Conservation (phyloP, 2,113 vertebrate species). For the Aegithalos caudatus region DNA sequence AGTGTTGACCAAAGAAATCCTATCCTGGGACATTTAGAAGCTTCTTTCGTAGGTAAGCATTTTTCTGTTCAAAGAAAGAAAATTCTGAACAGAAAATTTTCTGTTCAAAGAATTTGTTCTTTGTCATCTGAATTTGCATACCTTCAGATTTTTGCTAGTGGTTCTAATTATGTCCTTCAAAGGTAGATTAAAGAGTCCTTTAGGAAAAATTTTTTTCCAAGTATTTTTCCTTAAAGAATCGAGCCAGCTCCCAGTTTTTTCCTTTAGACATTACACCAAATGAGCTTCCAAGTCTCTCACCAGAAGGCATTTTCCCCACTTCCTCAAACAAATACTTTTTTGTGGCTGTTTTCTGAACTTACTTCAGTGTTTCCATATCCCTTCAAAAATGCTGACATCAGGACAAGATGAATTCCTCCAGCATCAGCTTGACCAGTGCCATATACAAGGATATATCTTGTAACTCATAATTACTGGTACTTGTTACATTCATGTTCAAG, state of each 20-base stretch:
- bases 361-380: constrained; percentile 33
- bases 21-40: background rate
- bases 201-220: background rate
- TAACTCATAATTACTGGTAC: background rate
- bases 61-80: background rate
- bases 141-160: background rate
- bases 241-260: background rate
- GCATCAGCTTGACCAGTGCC: background rate
- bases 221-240: background rate
- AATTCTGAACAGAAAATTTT: too few species aligned
- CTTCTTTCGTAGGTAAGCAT: background rate
- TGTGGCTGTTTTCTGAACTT: constrained; percentile 10
- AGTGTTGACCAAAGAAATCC: background rate
- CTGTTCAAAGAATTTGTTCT: background rate
- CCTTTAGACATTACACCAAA: background rate
- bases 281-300: background rate
- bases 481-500: background rate
- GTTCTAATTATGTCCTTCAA: background rate
- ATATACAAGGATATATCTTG: background rate
- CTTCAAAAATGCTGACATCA: background rate
- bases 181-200: background rate
- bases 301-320: background rate
- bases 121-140: background rate
- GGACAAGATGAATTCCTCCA: background rate
- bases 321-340: constrained; percentile 2